Evolutionary conservation across 2,888 invertebrate genomes (phyloP).

Genomic region (Drosophila greeni): DNA sequence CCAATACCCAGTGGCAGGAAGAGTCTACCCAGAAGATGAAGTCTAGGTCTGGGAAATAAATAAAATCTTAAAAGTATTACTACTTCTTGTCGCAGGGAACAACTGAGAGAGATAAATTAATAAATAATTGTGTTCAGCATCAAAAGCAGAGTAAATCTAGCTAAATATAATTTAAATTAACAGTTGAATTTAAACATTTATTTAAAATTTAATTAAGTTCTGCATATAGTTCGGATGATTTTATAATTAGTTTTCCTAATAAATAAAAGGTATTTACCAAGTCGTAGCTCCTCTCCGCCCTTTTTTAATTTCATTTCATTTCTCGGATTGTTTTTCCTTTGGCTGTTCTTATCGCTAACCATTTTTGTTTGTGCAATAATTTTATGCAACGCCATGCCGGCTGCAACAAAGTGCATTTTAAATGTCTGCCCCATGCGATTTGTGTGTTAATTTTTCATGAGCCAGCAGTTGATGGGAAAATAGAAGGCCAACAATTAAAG

Average conservation of each 20-base stretch:
- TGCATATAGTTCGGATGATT: background rate
- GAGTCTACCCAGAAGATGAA: background rate
- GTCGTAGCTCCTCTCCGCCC: background rate
- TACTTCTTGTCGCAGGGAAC: too few species aligned
- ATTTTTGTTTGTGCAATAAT: slow-evolving; percentile 45
- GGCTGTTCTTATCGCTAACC: slow-evolving; percentile 36
- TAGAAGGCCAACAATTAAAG: slow-evolving; percentile 8
- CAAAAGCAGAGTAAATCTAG: background rate
- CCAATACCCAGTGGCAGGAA: slow-evolving; percentile 5
- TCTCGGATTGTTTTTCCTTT: slow-evolving; percentile 6
- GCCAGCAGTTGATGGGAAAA: slow-evolving; percentile 17
- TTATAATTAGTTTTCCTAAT: background rate
- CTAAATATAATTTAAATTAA: too few species aligned
- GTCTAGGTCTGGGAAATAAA: background rate
- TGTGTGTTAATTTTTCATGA: slow-evolving; percentile 58
- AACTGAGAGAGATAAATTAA: background rate
- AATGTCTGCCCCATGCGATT: slow-evolving; percentile 51
- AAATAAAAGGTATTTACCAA: background rate
- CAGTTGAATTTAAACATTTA: too few species aligned
- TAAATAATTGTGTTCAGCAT: background rate
- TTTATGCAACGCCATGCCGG: slow-evolving; percentile 35
- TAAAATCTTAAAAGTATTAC: background rate
- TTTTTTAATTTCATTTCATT: slow-evolving; percentile 3
- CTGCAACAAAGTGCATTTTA: slow-evolving; percentile 64
- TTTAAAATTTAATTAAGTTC: too few species aligned